Conservation (phyloP, 2,888 invertebrate genomes). For the Odontomyia ornata region DNA sequence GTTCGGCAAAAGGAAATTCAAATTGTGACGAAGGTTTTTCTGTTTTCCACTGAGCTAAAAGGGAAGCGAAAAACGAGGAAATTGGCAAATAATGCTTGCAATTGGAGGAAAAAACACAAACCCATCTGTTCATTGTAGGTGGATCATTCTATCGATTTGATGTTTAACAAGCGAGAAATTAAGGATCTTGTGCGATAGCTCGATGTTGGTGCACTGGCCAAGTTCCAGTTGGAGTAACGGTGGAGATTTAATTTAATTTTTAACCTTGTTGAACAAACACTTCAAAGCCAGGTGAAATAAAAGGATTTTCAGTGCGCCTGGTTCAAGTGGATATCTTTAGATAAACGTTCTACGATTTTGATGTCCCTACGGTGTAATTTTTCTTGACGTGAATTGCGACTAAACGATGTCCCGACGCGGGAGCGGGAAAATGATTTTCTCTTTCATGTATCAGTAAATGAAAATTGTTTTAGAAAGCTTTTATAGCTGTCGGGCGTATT, state of each 20-base stretch:
- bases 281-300: not conserved
- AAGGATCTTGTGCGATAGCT: not conserved
- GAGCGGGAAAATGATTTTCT: not conserved
- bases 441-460: not conserved
- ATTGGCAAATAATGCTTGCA: slow-evolving; percentile 29
- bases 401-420: not conserved
- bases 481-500: not conserved
- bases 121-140: not conserved
- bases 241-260: not conserved
- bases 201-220: not conserved
- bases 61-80: slow-evolving; percentile 23
- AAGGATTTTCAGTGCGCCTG: not conserved
- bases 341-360: not conserved
- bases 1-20: slow-evolving; percentile 16
- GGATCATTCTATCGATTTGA: not conserved
- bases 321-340: not conserved
- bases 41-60: slow-evolving; percentile 4
- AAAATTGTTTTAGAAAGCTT: not conserved
- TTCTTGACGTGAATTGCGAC: not conserved
- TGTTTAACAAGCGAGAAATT: slow-evolving; percentile 22
- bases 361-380: not conserved
- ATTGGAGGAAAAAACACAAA: not conserved
- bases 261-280: not conserved
- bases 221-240: not conserved
- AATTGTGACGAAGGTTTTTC: not conserved